Evolutionary conservation across 2,888 invertebrate species (phyloP), one percentile per base, ranked within the genome.

Genomic region (Pollenia angustigena): DNA sequence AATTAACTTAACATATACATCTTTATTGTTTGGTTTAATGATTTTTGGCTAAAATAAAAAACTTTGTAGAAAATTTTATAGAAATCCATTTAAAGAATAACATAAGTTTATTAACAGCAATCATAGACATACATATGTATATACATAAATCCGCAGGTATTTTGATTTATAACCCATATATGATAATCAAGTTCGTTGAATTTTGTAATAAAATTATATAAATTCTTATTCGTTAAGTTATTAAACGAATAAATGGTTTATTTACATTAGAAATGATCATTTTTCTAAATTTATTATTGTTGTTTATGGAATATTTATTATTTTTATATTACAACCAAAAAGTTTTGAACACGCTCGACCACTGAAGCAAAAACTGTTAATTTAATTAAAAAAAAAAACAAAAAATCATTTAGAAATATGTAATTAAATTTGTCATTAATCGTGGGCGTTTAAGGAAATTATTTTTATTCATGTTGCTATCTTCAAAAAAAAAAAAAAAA

Each of bases 381-480:
- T 75, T 44, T 54, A 8, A 44, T 32, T 54, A 16, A 52, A 16
- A 7, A n/a, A n/a, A n/a, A n/a, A n/a, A n/a, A n/a, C n/a, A n/a
- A n/a, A n/a, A 60, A 80, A 52, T 69, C 9, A 11, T 48, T 74
- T 14, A 32, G 10, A 48, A 54, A 56, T 10, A 12, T 44, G 60
- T 66, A 71, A 81, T 85, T 85, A 50, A 76, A 66, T 52, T 74
- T 62, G 40, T 58, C 48, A 44, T 66, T 50, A 16, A 42, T 42
- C 32, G 81, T 72, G 80, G 85, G 85, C 81, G 85, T 85, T 81
- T 58, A 18, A 76, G 76, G 71, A 85, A 85, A 85, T 64, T 72
- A 42, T 40, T 50, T 62, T 9, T 50, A 66, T 66, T 66, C 18
- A 78, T 78, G 56, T 68, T 78, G 66, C 66, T 54, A 56, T 54